Conservation (phyloP, 2,797 vertebrate species). For the Macropodus opercularis region DNA sequence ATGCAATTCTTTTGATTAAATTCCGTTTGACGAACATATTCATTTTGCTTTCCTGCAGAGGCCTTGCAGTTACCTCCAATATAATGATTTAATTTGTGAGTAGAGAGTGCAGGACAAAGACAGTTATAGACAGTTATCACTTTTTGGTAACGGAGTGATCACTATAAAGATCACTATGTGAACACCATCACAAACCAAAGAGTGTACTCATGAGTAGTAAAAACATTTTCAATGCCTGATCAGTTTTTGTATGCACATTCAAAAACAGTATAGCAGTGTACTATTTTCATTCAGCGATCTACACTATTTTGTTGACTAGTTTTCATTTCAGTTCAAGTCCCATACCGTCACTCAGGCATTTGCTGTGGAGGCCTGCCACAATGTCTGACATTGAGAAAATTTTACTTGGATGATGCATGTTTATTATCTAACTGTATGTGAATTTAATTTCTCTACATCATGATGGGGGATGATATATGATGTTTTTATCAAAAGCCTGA, state of each 20-base stretch:
- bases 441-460: slow-evolving; percentile 65
- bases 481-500: slow-evolving; percentile 65
- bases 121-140: slow-evolving; percentile 15
- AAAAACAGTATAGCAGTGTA: slow-evolving; percentile 56
- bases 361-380: slow-evolving; percentile 38
- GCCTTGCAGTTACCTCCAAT: slow-evolving; percentile 36
- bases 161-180: slow-evolving; percentile 40
- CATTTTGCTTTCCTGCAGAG: slow-evolving; percentile 2
- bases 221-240: slow-evolving; percentile 42
- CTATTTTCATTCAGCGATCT: slow-evolving; percentile 36
- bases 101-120: slow-evolving; percentile 16
- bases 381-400: slow-evolving; percentile 55
- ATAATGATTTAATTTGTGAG: slow-evolving; percentile 27
- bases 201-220: slow-evolving; percentile 62
- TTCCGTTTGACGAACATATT: slow-evolving; percentile 9
- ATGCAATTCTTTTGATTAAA: slow-evolving; percentile 38
- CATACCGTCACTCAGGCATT: slow-evolving; percentile 26
- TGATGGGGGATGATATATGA: slow-evolving; percentile 50
- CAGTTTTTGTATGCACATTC: slow-evolving; percentile 41
- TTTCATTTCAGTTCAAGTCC: slow-evolving; percentile 49
- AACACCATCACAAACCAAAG: slow-evolving; percentile 74
- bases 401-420: slow-evolving; percentile 68
- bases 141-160: slow-evolving; percentile 35
- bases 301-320: slow-evolving; percentile 42
- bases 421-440: slow-evolving; percentile 68